Evolutionary conservation across 1,140 invertebrate species (phyloP), one percentile per base, ranked within the genome.

Genomic region (Heliothis subflexa): DNA sequence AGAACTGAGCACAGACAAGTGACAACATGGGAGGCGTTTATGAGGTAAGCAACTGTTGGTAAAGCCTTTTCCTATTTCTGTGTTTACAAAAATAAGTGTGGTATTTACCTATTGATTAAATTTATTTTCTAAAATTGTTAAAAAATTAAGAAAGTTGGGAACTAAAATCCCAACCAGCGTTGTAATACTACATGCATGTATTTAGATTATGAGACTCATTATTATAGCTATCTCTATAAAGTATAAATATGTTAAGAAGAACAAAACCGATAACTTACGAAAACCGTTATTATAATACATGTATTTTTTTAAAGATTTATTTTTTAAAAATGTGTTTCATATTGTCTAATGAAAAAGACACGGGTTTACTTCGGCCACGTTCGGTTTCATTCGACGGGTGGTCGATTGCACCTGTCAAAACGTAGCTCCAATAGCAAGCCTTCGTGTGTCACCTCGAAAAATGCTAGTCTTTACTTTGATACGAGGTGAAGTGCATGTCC

Each of bases 391-490:
- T 75, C 47, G 14, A n/a, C 45, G 55, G 45, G 21, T 50, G 81
- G 75, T 85, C 84, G 84, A 81, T 83, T 79, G 72, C 66, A 78
- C 47, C 73, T 83, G 83, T 84, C 83, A 86, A 85, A 81, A 72
- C 71, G 13, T 50, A 13, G 57, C 64, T 79, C 83, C 81, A 83
- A 84, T 82, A 61, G 72, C 64, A 50, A 64, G 66, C 50, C 59
- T 52, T 50, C 49, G 33, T 47, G 47, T 49, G 28, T 82, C 52
- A 66, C 66, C 74, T 71, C 49, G 49, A 81, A 83, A 78, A 79
- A 80, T 40, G 21, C 45, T 78, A 87, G 87, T 89, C 73, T 82
- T 40, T 55, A 25, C 64, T 82, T 83, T 80, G 62, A 62, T 71
- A 74, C 59, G 54, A 25, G n/a, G 16, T 0, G 49, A 59, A 73